A percentile compares a stretch with the other conserved stretches of the same genome.
Evolutionary conservation across 2,113 vertebrate species (phyloP).

Genomic region (Speoplatyrhinus poulsoni): DNA sequence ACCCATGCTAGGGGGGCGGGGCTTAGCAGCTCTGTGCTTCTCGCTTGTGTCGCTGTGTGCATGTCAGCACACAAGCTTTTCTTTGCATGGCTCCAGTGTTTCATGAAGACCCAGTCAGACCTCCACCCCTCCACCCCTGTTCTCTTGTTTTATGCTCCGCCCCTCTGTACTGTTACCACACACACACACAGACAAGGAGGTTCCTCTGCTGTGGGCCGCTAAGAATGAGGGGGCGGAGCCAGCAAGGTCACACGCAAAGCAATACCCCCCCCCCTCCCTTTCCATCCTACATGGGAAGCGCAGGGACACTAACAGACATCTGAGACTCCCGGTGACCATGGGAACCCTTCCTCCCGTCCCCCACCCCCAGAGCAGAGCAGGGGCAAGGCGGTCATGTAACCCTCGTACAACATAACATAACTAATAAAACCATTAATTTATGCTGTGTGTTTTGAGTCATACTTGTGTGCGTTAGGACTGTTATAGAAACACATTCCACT

Average conservation of each 20-base stretch:
- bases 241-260: slow-evolving; percentile 85
- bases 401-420: slow-evolving; percentile 89
- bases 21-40: slow-evolving; percentile 82
- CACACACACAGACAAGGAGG: slow-evolving; percentile 69
- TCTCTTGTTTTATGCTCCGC: slow-evolving; percentile 32
- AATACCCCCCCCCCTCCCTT: slow-evolving; percentile 81
- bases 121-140: slow-evolving; percentile 50
- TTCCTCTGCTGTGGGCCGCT: slow-evolving; percentile 83
- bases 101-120: slow-evolving; percentile 63
- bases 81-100: slow-evolving; percentile 82
- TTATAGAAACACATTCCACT: no score
- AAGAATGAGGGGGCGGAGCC: slow-evolving; percentile 79
- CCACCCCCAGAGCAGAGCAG: slow-evolving; percentile 71
- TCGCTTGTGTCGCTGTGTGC: slow-evolving; percentile 91
- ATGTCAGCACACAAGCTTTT: slow-evolving; percentile 84
- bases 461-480: slow-evolving; percentile 1
- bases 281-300: slow-evolving; percentile 55
- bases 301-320: slow-evolving; percentile 63
- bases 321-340: slow-evolving; percentile 40
- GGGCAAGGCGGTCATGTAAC: slow-evolving; percentile 85
- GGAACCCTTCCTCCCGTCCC: slow-evolving; percentile 38
- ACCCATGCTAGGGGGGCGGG: slow-evolving; percentile 69
- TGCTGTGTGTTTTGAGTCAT: slow-evolving; percentile 27
- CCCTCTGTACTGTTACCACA: slow-evolving; percentile 47
- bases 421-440: slow-evolving; percentile 95